Evolutionary conservation across 2,888 invertebrate genomes (phyloP), one percentile per base, ranked within the genome.

Genomic region (Cephus runcator): DNA sequence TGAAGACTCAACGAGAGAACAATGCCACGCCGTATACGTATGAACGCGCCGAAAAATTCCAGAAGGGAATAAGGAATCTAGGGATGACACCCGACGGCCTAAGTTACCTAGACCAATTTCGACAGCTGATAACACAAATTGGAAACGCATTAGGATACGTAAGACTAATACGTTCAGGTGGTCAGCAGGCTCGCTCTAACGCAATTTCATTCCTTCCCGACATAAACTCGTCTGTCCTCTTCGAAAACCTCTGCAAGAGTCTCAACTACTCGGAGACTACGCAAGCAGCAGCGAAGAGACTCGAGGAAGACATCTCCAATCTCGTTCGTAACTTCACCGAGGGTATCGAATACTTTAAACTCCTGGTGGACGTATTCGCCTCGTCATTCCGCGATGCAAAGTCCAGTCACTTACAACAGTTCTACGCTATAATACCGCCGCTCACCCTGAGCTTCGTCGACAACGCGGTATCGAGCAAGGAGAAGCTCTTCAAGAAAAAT

Each of bases 91-190:
- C 95, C 69, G 96, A 97, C 83, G 97, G 97, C 1, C 93, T 95
- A 81, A 98, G 97, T 83, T 98, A 97, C 91, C 94, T 99, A 89
- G 99, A 99, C 92, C 94, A 98, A 85, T 99, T 99, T 91, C 93
- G 99, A 69, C 95, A 96, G 84, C 93, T 99, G 9, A 96, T 99
- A 77, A 97, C 97, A 75, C 97, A 99, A 89, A 98, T 99, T 87
- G 98, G 94, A 30, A 99, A 99, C 92, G 98, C 98, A 0, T 96
- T 99, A 94, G 99, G 98, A 3, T 99, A 98, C 89, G 97, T 99
- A 6, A 94, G 99, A 75, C 95, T 99, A 92, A 96, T 99, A 79
- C 94, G 98, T 77, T 97, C 98, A 0, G 99, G 99, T 31, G 98
- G 98, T 6, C 93, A 98, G 73, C 97, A 98, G 90, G 97, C 97